Conservation (phyloP, 2,113 vertebrate species). For the Girardinichthys multiradiatus region DNA sequence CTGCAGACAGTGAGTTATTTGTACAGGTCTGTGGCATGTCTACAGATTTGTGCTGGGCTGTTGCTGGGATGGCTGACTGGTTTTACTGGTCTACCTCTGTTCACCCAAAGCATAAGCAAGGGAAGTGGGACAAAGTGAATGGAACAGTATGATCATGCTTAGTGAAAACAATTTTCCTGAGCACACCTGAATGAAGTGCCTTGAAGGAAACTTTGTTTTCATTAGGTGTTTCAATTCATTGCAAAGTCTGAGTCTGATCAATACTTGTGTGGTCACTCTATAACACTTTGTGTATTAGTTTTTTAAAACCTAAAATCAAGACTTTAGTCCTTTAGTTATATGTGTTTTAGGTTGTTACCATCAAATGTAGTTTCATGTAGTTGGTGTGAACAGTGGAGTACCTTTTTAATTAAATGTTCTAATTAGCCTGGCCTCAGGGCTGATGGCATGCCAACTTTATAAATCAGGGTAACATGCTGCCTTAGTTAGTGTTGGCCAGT, state of each 20-base stretch:
- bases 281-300: constrained; percentile 45
- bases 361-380: constrained; percentile 16
- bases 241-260: constrained; percentile 23
- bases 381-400: constrained; percentile 30
- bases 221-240: constrained; percentile 36
- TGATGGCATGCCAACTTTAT: constrained; percentile 33
- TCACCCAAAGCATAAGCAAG: constrained; percentile 22
- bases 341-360: constrained; percentile 48
- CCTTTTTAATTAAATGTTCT: constrained; percentile 57
- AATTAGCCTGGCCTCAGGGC: constrained; percentile 42
- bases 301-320: constrained; percentile 11
- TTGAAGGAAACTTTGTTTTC: constrained; percentile 33
- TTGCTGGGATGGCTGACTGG: constrained; percentile 72
- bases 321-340: constrained; percentile 31
- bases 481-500: constrained; percentile 56
- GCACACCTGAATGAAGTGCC: constrained; percentile 32
- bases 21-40: constrained; percentile 67
- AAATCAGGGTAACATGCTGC: constrained; percentile 47
- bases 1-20: constrained; percentile 74
- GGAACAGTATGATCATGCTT: constrained; percentile 31
- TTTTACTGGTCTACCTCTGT: constrained; percentile 73
- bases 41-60: constrained; percentile 66
- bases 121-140: constrained; percentile 33
- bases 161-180: constrained; percentile 51
- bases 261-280: constrained; percentile 1